These are phyloP conservation scores for Erebia epiphron DNA, from an alignment of 2,888 invertebrate species.

Conservation along the genomic window DNA sequence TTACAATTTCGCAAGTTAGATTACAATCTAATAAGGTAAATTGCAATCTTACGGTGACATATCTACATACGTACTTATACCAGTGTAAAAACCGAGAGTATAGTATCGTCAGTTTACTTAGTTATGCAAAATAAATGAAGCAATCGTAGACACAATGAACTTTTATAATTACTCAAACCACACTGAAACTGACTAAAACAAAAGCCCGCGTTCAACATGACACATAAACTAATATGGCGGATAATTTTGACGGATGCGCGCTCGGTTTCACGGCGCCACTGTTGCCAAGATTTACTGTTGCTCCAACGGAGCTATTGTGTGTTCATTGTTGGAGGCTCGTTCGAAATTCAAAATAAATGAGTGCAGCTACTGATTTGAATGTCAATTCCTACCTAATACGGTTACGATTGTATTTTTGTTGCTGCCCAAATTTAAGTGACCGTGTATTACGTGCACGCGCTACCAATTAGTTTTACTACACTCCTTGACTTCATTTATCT, in stretches of 20 bases:
- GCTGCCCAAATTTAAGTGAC: constrained; percentile 62
- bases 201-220: constrained; percentile 24
- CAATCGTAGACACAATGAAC: constrained; percentile 25
- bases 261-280: constrained; percentile 70
- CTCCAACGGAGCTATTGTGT: constrained; percentile 76
- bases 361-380: constrained; percentile 79
- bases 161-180: constrained; percentile 23
- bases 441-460: constrained; percentile 40
- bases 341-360: constrained; percentile 76
- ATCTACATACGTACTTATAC: neutral
- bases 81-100: neutral
- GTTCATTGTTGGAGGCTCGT: constrained; percentile 67
- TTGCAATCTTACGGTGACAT: too few species aligned
- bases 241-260: constrained; percentile 73
- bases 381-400: constrained; percentile 74
- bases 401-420: constrained; percentile 70
- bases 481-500: too few species aligned
- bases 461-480: neutral
- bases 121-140: constrained; percentile 32
- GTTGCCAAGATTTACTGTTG: constrained; percentile 76
- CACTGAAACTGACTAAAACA: too few species aligned
- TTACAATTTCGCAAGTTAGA: too few species aligned
- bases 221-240: constrained; percentile 60
- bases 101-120: neutral
- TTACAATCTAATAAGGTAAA: too few species aligned